Evolutionary conservation across 2,113 vertebrate genomes (phyloP), one percentile per base, ranked within the genome.

Genomic region (Motacilla alba): DNA sequence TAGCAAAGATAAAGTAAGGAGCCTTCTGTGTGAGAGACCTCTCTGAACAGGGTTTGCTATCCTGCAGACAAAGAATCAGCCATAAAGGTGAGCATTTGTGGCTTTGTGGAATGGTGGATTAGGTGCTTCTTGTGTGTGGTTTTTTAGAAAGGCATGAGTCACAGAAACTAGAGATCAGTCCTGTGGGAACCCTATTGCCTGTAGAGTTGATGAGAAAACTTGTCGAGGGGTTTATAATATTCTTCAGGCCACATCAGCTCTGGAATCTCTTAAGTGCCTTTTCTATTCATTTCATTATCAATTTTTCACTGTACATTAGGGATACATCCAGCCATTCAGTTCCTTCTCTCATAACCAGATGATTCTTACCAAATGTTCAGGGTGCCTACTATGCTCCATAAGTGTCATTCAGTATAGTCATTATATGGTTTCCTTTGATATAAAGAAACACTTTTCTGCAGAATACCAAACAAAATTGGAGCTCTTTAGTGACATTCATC

Each of bases 301-400:
- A 1, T 55, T 77, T 85, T 83, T 5, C 75, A 64, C 27, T 70
- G 55, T 86, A 41, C 59, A 24, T 92, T 83, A 69, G 88, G 55
- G 85, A 88, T 81, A 55, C 47, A 83, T 74, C 26, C 39, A 93
- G 63, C 72, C 30, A 26, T 76, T 86, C 76, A 80, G 21, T 83
- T 83, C 47, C 47, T 77, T 88, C 60, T 83, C 43, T 86, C 60
- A 20, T 10, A 83, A 50, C 79, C 58, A 86, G 63, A 69, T 88
- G 75, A 90, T 92, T 93, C 63, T 80, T 70, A 70, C 64, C 64
- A 88, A 92, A 90, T 93, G 75, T 85, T 94, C 75, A 28, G 31
- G 79, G 78, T 88, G 41, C 43, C 64, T 77, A 24, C 93, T 88
- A 56, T 50, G 86, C 52, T 81, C 64, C 10, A 0, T 79, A 90